A percentile compares a stretch with the other conserved stretches of the same genome.
Conservation (phyloP, 92 coral and sea anemone species). For the Pocillopora meandrina region DNA sequence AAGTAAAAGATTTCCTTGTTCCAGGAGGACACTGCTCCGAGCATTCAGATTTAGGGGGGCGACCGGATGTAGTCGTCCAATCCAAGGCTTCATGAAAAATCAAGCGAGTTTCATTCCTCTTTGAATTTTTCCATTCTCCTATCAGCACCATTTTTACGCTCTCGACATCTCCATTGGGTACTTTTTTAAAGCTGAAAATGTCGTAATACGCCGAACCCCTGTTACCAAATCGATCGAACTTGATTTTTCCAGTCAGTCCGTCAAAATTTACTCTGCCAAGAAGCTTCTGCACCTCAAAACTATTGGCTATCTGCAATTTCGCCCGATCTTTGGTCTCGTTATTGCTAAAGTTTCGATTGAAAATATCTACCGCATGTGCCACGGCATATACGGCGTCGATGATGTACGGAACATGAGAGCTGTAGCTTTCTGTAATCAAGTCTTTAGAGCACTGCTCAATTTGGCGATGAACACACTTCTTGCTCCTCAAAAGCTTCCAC, state of each 20-base stretch:
- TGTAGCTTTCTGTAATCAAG: neutral
- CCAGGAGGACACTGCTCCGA: slow-evolving; percentile 33
- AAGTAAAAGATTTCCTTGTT: slow-evolving; percentile 18
- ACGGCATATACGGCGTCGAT: slow-evolving; percentile 6
- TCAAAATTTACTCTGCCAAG: neutral
- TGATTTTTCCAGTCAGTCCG: slow-evolving; percentile 10
- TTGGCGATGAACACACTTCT: neutral
- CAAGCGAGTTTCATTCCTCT: neutral
- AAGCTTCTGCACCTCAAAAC: neutral
- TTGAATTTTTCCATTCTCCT: neutral
- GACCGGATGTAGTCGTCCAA: neutral
- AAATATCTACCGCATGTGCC: neutral
- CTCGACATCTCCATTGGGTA: neutral
- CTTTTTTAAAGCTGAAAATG: neutral
- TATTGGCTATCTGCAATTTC: neutral
- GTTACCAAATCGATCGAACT: neutral
- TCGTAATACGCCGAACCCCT: neutral
- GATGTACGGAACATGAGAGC: neutral
- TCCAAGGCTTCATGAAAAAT: neutral
- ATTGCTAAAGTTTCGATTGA: neutral
- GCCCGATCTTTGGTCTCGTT: too few species aligned
- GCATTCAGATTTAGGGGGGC: neutral
- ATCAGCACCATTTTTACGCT: neutral
- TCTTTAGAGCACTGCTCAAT: neutral
- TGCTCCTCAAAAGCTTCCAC: too few species aligned